Evolutionary conservation across 2,113 vertebrate species (phyloP).

Genomic region (Hyaena hyaena): DNA sequence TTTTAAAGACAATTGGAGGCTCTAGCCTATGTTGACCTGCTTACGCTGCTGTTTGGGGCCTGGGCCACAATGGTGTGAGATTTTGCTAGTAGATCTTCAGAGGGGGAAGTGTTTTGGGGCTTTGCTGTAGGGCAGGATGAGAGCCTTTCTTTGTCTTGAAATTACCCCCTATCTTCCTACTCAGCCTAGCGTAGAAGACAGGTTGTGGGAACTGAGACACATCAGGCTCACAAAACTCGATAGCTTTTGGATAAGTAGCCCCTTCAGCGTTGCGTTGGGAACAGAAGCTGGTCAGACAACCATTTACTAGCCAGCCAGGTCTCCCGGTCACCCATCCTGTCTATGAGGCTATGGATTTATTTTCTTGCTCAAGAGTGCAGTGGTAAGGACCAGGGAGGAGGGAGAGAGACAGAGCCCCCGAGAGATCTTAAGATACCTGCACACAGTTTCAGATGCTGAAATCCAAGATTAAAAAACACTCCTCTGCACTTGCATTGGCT

Average conservation of each 20-base stretch:
- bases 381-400: not conserved
- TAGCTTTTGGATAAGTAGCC: not conserved
- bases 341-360: not conserved
- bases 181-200: not conserved
- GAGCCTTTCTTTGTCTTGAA: constrained; percentile 43
- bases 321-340: not conserved
- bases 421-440: not conserved
- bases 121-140: not conserved
- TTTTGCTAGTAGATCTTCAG: not conserved
- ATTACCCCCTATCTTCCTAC: constrained; percentile 8
- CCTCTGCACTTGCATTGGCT: fast-evolving
- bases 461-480: not conserved
- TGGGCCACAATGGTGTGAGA: not conserved
- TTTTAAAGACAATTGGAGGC: not conserved
- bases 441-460: not conserved
- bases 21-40: not conserved
- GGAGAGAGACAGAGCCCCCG: not conserved
- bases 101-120: not conserved
- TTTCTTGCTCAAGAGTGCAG: not conserved
- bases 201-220: not conserved
- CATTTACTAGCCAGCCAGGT: not conserved
- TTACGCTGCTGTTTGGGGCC: not conserved
- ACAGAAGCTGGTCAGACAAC: not conserved
- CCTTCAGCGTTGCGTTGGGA: not conserved
- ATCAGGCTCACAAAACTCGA: not conserved